These are phyloP conservation scores for Sepiola atlantica DNA, from an alignment of 2,888 invertebrate species.

Conservation along the genomic window DNA sequence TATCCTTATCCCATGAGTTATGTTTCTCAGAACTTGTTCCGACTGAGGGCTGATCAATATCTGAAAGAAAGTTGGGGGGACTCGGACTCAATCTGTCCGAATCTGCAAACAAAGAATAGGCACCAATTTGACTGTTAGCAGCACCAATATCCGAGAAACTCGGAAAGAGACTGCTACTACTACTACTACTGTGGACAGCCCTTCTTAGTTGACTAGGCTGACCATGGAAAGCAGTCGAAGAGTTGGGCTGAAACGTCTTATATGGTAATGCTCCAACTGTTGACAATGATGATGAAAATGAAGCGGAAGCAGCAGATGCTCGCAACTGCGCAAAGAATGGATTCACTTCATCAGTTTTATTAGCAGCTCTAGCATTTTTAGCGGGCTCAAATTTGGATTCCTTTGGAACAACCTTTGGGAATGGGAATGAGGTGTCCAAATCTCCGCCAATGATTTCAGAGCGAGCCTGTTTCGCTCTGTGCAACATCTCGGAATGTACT, in stretches of 20 bases:
- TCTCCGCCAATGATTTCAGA: not conserved
- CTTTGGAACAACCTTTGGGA: conserved; percentile 9
- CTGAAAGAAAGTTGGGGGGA: not conserved
- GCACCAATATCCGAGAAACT: not conserved
- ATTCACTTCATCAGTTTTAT: conserved; percentile 42
- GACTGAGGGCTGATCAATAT: not conserved
- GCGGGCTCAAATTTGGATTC: not conserved
- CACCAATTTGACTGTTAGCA: not conserved
- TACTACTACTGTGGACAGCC: not conserved
- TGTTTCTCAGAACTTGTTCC: not conserved
- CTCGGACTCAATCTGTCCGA: not conserved
- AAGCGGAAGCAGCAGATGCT: conserved; percentile 20
- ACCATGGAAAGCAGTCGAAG: not conserved
- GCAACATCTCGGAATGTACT: not conserved
- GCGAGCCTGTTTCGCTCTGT: not conserved
- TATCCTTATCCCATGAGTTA: not conserved
- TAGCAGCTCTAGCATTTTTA: not conserved
- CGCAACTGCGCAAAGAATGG: conserved; percentile 44
- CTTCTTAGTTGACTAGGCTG: not conserved
- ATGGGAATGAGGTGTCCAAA: conserved; percentile 36
- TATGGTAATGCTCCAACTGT: conserved; percentile 17
- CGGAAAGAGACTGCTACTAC: not conserved
- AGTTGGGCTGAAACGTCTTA: not conserved
- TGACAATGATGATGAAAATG: conserved; percentile 23
- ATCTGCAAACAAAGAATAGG: not conserved